Evolutionary conservation across 2,113 vertebrate genomes (phyloP).

Genomic region (Halichoeres trimaculatus): DNA sequence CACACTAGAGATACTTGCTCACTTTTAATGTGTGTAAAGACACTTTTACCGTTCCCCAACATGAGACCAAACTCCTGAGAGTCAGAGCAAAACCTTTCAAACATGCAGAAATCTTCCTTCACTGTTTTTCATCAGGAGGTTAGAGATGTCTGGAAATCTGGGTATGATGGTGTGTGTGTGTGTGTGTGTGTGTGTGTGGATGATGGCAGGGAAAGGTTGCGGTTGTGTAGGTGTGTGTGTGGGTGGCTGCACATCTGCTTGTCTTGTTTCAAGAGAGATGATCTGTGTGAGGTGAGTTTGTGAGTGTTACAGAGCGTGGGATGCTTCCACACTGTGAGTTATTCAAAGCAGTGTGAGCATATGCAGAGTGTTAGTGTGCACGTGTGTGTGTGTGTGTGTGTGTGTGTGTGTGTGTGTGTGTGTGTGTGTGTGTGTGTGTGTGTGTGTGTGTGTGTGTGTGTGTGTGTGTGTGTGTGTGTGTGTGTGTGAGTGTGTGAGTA

Average conservation of each 20-base stretch:
- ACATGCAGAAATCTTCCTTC: slow-evolving; percentile 25
- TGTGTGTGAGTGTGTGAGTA: too few relatives aligned
- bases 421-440: too few relatives aligned
- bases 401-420: background rate
- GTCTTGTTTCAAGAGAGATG: slow-evolving; percentile 29
- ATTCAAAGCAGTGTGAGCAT: slow-evolving; percentile 22
- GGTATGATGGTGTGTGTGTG: background rate
- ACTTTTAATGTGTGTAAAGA: slow-evolving; percentile 6
- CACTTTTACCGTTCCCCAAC: background rate
- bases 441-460: background rate
- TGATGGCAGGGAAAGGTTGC: slow-evolving; percentile 11
- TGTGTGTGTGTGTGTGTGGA: slow-evolving; percentile 17
- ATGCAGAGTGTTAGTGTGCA: too few relatives aligned
- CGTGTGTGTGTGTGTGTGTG: background rate
- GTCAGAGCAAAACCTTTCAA: slow-evolving; percentile 38
- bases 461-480: background rate
- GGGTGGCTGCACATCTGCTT: slow-evolving; percentile 32
- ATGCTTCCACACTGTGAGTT: slow-evolving; percentile 5
- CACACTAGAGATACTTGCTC: background rate
- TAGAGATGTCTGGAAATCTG: background rate
- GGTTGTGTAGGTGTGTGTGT: slow-evolving; percentile 28
- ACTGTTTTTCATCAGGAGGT: slow-evolving; percentile 22
- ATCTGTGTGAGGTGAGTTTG: slow-evolving; percentile 34
- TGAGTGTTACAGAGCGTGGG: slow-evolving; percentile 33
- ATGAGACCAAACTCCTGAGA: slow-evolving; percentile 1